phyloP scores from a whole-genome alignment of 2,797 vertebrate genomes.

The Emydoidea blandingii region DNA sequence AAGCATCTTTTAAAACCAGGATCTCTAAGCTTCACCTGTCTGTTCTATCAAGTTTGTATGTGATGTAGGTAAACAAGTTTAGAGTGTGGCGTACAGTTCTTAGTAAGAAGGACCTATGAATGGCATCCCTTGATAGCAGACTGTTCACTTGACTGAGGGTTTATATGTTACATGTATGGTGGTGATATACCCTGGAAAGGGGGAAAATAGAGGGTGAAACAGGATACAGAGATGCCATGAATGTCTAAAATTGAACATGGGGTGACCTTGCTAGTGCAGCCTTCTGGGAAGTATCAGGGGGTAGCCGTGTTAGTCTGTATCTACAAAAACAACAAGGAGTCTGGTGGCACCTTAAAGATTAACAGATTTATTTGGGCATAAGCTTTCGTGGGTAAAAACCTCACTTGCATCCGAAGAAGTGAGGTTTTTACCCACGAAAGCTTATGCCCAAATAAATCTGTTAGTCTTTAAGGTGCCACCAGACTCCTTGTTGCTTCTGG shows the following conservation, averaged over 20 bases:
- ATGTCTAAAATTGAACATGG: neutral
- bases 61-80: neutral
- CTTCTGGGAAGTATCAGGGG: neutral
- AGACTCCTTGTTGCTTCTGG: neutral
- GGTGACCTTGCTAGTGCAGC: neutral
- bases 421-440: no score
- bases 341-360: no score
- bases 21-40: neutral
- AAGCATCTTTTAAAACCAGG: neutral
- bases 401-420: no score
- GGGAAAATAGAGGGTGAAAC: neutral
- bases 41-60: neutral
- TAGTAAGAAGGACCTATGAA: neutral
- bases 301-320: no score
- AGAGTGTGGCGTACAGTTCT: neutral
- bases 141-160: neutral
- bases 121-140: neutral
- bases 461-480: no score
- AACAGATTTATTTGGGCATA: no score
- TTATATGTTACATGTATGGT: neutral
- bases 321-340: no score
- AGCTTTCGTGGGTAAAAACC: no score
- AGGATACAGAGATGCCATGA: neutral
- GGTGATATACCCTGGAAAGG: neutral
- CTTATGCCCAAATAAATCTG: no score